Conservation (phyloP, 2,797 vertebrate genomes). For the Chaetophractus vellerosus region DNA sequence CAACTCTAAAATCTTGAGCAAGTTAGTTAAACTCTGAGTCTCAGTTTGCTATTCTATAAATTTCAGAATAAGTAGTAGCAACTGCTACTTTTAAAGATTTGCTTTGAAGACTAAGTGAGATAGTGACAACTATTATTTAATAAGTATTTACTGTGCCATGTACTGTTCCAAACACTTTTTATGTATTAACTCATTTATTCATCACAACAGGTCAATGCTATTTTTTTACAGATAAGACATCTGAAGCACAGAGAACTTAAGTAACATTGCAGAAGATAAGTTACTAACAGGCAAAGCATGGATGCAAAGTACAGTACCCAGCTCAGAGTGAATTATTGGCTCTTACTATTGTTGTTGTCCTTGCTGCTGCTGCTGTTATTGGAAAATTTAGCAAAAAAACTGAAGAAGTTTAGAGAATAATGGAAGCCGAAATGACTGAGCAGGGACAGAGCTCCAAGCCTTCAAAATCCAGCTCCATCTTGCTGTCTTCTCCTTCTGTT, state of each 20-base stretch:
- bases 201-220: slow-evolving; percentile 27
- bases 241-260: slow-evolving; percentile 31
- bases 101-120: slow-evolving; percentile 33
- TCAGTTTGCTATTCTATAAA: slow-evolving; percentile 46
- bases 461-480: not conserved
- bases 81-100: slow-evolving; percentile 4
- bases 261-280: not conserved
- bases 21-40: not conserved
- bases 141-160: not conserved
- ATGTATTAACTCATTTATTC: slow-evolving; percentile 22
- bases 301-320: not conserved
- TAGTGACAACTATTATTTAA: not conserved
- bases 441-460: not conserved
- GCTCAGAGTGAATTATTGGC: not conserved
- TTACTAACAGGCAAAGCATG: not conserved
- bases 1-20: slow-evolving; percentile 10
- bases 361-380: not conserved
- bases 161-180: not conserved
- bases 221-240: slow-evolving; percentile 48
- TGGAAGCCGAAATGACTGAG: not conserved
- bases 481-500: not conserved
- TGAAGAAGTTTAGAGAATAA: not conserved
- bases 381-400: slow-evolving; percentile 4
- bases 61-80: not conserved
- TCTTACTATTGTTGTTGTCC: not conserved